Percentiles rank a stretch among this genome's conserved stretches.
Evolutionary conservation across 2,888 invertebrate species (phyloP).

Genomic region (Caenorhabditis virilis): DNA sequence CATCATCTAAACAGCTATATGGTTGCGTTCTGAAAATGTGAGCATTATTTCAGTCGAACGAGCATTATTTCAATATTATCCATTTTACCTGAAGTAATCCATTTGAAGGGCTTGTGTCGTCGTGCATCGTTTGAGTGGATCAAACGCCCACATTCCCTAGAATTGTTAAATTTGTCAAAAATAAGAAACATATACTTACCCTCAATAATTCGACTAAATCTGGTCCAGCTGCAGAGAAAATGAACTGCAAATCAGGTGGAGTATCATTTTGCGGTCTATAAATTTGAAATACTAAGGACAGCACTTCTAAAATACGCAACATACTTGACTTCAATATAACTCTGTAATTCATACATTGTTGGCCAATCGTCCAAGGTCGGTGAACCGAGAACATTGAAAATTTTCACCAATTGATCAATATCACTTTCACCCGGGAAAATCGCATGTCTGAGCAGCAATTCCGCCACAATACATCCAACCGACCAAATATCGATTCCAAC

Average conservation of each 20-base stretch:
- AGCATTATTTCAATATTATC: not conserved
- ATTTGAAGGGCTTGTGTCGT: constrained; percentile 58
- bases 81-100: constrained; percentile 58
- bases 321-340: constrained; percentile 88
- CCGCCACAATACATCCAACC: constrained; percentile 94
- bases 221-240: constrained; percentile 92
- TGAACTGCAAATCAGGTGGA: constrained; percentile 76
- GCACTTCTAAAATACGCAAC: constrained; percentile 3
- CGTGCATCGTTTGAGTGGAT: constrained; percentile 59
- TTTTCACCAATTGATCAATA: constrained; percentile 90
- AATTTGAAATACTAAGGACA: not conserved
- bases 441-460: constrained; percentile 80
- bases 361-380: constrained; percentile 92
- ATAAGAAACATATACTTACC: too few species aligned
- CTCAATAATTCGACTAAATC: constrained; percentile 82
- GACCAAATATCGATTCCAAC: constrained; percentile 99
- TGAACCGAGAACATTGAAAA: constrained; percentile 91
- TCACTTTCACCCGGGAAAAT: constrained; percentile 96
- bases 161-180: too few species aligned
- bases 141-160: constrained; percentile 53
- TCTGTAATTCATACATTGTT: constrained; percentile 76
- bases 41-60: too few species aligned
- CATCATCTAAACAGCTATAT: constrained; percentile 60
- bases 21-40: constrained; percentile 45
- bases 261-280: constrained; percentile 18